Evolutionary conservation across 1,140 invertebrate genomes (phyloP).

Genomic region (Diabrotica undecimpunctata): DNA sequence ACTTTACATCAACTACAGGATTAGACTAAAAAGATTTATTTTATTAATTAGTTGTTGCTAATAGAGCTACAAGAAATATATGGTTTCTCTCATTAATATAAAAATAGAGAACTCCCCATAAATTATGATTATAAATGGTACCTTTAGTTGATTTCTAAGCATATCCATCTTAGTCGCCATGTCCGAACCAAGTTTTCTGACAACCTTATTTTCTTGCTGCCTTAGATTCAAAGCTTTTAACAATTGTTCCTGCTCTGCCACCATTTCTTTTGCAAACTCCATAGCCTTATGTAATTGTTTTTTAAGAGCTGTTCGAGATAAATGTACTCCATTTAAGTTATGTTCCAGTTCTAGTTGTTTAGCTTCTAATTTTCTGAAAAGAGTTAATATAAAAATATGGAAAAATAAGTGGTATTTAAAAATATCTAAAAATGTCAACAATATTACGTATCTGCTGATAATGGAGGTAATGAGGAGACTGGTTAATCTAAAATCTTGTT

Average conservation of each 20-base stretch:
- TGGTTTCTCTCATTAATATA: too few species aligned
- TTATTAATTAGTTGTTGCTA: too few species aligned
- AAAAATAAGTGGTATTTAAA: too few species aligned
- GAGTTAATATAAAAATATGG: not conserved
- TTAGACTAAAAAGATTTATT: too few species aligned
- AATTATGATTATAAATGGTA: slow-evolving; percentile 20
- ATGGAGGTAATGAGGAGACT: too few species aligned
- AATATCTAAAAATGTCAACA: not conserved
- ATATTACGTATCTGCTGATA: too few species aligned
- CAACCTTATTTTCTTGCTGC: slow-evolving; percentile 53
- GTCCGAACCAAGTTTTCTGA: slow-evolving; percentile 51
- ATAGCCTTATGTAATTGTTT: slow-evolving; percentile 56
- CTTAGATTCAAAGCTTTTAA: slow-evolving; percentile 48
- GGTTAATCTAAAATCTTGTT: too few species aligned
- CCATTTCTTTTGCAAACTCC: slow-evolving; percentile 54
- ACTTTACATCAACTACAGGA: too few species aligned
- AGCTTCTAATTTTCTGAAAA: slow-evolving; percentile 49
- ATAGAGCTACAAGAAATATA: too few species aligned
- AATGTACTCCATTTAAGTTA: slow-evolving; percentile 48
- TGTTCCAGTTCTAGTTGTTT: slow-evolving; percentile 51
- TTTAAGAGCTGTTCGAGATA: slow-evolving; percentile 53
- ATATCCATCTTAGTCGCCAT: slow-evolving; percentile 52
- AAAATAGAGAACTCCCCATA: too few species aligned
- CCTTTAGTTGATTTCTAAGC: slow-evolving; percentile 54
- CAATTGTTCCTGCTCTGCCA: slow-evolving; percentile 54